phyloP scores from a whole-genome alignment of 2,888 invertebrate species.

The Margaritifera margaritifera region DNA sequence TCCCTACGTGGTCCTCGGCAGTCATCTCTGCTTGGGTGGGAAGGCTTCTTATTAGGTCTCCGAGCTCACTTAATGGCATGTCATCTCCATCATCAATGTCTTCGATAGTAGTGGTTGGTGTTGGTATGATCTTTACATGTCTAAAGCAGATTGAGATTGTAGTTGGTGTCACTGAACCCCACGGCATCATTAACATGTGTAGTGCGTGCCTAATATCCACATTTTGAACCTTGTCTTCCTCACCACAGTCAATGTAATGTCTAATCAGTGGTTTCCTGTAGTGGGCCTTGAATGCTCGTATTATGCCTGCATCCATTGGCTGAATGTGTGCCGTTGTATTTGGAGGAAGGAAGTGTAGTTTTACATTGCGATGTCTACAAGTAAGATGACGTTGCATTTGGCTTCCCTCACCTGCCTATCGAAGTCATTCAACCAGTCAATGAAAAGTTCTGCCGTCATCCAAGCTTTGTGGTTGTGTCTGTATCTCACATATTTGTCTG shows the following conservation, averaged over 20 bases:
- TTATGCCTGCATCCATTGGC: constrained; percentile 41
- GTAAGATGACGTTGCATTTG: constrained; percentile 10
- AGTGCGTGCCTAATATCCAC: constrained; percentile 22
- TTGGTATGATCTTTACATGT: constrained; percentile 23
- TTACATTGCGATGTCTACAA: constrained; percentile 35
- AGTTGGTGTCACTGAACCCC: constrained; percentile 12
- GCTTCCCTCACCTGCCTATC: constrained; percentile 18
- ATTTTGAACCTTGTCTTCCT: constrained; percentile 15
- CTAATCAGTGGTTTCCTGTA: constrained; percentile 19
- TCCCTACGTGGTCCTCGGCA: constrained; percentile 1
- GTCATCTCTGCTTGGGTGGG: neutral
- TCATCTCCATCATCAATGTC: constrained; percentile 3
- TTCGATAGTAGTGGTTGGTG: neutral
- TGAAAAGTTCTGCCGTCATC: constrained; percentile 35
- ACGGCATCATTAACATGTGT: constrained; percentile 21
- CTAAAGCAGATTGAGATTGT: constrained; percentile 25
- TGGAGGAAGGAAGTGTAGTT: constrained; percentile 28
- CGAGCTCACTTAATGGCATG: constrained; percentile 3
- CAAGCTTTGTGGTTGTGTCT: constrained; percentile 32
- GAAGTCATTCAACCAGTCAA: constrained; percentile 24
- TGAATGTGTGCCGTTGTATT: constrained; percentile 40
- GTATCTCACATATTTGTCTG: too few relatives aligned
- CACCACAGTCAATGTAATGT: constrained; percentile 15
- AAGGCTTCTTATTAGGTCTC: constrained; percentile 1
- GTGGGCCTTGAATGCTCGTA: constrained; percentile 22